phyloP scores from a whole-genome alignment of 2,113 vertebrate species.

The Heterochromis multidens region DNA sequence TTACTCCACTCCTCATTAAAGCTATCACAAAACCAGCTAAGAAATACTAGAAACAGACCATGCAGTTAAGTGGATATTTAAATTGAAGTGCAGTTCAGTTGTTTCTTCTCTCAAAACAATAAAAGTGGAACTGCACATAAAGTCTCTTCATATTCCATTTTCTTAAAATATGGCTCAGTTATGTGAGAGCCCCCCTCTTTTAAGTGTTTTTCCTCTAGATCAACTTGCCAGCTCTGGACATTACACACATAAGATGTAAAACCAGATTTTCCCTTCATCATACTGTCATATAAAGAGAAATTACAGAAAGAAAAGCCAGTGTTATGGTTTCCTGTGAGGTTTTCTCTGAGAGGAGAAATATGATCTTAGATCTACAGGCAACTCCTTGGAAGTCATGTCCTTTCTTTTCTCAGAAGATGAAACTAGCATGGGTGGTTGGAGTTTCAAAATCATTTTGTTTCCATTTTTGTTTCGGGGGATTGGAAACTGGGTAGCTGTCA shows the following conservation, averaged over 20 bases:
- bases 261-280: neutral
- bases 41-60: neutral
- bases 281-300: neutral
- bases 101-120: neutral
- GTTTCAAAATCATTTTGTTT: neutral
- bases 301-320: neutral
- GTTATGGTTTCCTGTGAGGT: neutral
- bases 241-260: neutral
- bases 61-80: neutral
- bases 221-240: neutral
- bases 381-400: slow-evolving; percentile 45
- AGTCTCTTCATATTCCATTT: slow-evolving; percentile 18
- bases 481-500: neutral
- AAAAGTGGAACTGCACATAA: neutral
- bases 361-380: neutral
- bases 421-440: neutral
- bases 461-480: neutral
- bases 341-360: neutral
- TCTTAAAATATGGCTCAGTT: slow-evolving; percentile 7
- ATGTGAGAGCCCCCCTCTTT: neutral
- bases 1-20: neutral
- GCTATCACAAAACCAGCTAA: neutral
- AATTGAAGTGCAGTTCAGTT: neutral
- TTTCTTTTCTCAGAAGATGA: slow-evolving; percentile 23
- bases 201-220: neutral